Conservation (phyloP, 2,888 invertebrate genomes). For the Apodemia duryi region DNA sequence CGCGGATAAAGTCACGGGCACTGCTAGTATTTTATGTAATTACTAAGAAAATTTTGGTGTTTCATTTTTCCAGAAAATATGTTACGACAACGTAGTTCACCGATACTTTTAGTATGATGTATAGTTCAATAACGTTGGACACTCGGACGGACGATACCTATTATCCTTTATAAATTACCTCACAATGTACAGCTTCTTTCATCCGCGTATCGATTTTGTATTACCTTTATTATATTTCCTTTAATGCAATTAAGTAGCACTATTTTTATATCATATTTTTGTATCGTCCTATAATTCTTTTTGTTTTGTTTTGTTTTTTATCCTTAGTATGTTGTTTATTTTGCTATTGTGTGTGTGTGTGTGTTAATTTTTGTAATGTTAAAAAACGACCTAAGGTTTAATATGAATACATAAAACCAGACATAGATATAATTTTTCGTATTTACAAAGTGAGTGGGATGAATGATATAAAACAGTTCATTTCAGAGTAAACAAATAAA, state of each 20-base stretch:
- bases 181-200: slow-evolving; percentile 7
- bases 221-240: slow-evolving; percentile 1
- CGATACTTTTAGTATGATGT: slow-evolving; percentile 11
- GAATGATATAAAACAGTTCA: neutral
- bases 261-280: neutral
- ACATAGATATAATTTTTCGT: neutral
- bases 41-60: neutral
- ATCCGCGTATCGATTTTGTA: slow-evolving; percentile 14
- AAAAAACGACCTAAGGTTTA: too few species aligned
- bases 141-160: slow-evolving; percentile 6
- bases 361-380: neutral
- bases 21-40: too few species aligned
- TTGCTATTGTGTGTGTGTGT: too few species aligned
- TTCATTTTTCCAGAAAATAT: slow-evolving; percentile 1
- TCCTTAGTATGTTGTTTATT: too few species aligned
- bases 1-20: too few species aligned
- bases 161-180: slow-evolving; percentile 17
- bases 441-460: neutral
- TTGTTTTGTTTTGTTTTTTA: too few species aligned
- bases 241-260: neutral
- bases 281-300: too few species aligned
- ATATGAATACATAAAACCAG: too few species aligned
- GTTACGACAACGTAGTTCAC: neutral
- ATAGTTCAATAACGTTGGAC: slow-evolving; percentile 14
- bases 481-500: neutral